phyloP scores from a whole-genome alignment of 2,797 vertebrate genomes.

The Moxostoma hubbsi region DNA sequence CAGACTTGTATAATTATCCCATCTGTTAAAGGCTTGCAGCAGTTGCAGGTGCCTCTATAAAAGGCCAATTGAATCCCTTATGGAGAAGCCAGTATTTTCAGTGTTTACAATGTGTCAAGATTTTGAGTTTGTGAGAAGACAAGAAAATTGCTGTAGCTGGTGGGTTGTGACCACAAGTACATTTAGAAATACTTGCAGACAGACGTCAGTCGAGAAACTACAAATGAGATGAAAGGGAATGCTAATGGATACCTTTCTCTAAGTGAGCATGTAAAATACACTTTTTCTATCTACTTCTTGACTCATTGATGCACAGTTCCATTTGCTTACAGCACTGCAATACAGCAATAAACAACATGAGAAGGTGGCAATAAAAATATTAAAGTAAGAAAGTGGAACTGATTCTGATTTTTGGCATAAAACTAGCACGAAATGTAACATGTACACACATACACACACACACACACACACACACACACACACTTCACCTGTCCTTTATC shows the following conservation, averaged over 20 bases:
- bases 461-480: not conserved
- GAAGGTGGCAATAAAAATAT: not conserved
- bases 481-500: constrained; percentile 1
- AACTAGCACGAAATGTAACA: constrained; percentile 7
- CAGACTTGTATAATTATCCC: constrained; percentile 4
- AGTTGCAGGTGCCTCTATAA: too few relatives aligned
- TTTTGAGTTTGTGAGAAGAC: too few relatives aligned
- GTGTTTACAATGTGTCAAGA: too few relatives aligned
- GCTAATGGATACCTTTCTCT: too few relatives aligned
- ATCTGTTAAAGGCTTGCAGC: not conserved
- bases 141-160: too few relatives aligned
- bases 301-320: not conserved
- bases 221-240: too few relatives aligned
- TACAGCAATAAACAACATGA: not conserved
- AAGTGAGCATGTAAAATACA: too few relatives aligned
- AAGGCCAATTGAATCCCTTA: not conserved
- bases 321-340: not conserved
- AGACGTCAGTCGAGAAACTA: too few relatives aligned
- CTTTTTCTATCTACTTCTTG: too few relatives aligned
- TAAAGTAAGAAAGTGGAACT: not conserved
- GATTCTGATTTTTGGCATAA: not conserved
- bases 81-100: not conserved
- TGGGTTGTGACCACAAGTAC: too few relatives aligned
- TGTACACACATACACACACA: not conserved
- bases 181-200: too few relatives aligned